Base-by-base conservation (phyloP, 2,797 vertebrate species). In the Enteromius anoplus region DNA sequence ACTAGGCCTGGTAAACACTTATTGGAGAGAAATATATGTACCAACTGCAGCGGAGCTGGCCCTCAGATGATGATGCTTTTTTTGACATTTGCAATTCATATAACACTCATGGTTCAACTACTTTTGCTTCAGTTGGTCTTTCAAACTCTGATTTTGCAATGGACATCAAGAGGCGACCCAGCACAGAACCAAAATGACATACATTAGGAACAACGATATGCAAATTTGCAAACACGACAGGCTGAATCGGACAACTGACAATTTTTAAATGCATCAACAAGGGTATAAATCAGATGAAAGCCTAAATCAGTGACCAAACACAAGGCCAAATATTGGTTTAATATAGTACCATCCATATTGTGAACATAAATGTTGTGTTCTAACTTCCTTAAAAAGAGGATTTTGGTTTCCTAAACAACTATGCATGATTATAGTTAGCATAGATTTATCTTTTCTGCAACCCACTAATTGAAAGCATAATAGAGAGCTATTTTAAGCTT, bases 1-100 rank as follows among this genome's bases (percentile, higher is more conserved):
- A 51, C 68, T 55, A 26, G 66, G 47, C 19, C 15, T 62, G 45
- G 69, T 65, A 81, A 69, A 81, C 68, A 75, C 42, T 81, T 29
- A 64, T 62, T 77, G 70, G 66, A 53, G 65, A 77, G 21, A 66
- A 75, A 69, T 70, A 55, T 64, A 51, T 34, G 65, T 84, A 68
- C 5, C 32, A 42, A 2, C 23, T 55, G 49, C n/a, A 29, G 23
- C n/a, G 5, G 29, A 34, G 19, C 3, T 32, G 26, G 60, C 29
- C 60, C 3, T 51, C 21, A n/a, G 29, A 73, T 73, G 42, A 17
- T 37, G 14, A 6, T 17, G 5, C 49, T 34, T 73, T 73, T 32
- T 78, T 32, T 5, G 7, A 19, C 47, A 40, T 69, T 79, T 40
- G 77, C n/a, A 23, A 53, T 40, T 53, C 21, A 79, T 40, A 66